Base-by-base conservation (phyloP, 2,888 invertebrate genomes). In the Myopa tessellatipennis region DNA sequence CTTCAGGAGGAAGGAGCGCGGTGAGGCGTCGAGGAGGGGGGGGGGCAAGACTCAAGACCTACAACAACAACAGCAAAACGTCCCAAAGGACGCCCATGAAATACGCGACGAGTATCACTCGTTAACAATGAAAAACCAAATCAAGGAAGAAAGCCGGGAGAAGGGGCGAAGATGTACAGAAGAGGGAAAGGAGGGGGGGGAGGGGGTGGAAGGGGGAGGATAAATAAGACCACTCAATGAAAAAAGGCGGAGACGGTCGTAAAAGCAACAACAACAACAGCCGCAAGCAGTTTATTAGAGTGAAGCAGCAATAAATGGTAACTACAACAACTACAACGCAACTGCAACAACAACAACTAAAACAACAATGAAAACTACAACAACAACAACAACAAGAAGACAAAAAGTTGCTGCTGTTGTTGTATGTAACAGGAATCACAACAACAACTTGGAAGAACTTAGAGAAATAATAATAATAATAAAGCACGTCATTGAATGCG, bases 11-110 rank as follows among this genome's bases (percentile, higher is more conserved):
- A 1, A 45, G 45, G 45, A 8, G 45, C 3, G 3, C 45, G 45
- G 10, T 26, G 10, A 26, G 26, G n/a, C 0, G 26, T 3, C 2
- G 7, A 4, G 2, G 7, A n/a, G 34, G 4, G 26, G 7, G n/a
- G 12, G 34, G 10, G 26, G 26, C n/a, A 4, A 61, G 34, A 18
- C 18, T n/a, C 26, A 61, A 4, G 26, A n/a, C 61, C 14, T 5
- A 26, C 12, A n/a, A 61, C 18, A 61, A 26, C 10, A 61, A 26
- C 18, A 61, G 8, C 18, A 61, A 18, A 26, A 26, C 4, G 18
- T 61, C 61, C 26, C 61, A 61, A 61, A 26, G 61, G 61, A 61
- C 26, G 26, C 26, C 26, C n/a, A 26, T 18, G 61, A 61, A 61
- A 61, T 61, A 18, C n/a, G 14, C 16, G n/a, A 12, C 8, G 61